phyloP scores from a whole-genome alignment of 1,140 invertebrate genomes.

The Acyrthosiphon pisum region DNA sequence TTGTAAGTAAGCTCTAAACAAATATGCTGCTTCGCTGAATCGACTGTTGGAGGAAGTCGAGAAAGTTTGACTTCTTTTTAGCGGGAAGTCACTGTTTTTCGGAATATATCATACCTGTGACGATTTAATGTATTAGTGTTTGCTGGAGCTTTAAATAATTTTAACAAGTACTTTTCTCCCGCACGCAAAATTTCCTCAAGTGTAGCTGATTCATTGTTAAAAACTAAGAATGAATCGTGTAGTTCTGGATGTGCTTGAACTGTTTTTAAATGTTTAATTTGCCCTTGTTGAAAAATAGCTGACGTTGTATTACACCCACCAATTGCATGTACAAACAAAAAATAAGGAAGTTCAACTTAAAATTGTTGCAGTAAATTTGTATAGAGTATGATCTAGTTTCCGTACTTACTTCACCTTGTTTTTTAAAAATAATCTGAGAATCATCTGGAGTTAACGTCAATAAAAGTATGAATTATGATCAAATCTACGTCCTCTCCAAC shows the following conservation, averaged over 20 bases:
- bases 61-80: too few species aligned
- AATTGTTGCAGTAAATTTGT: not conserved
- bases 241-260: slow-evolving; percentile 27
- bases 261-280: slow-evolving; percentile 41
- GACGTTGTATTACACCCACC: slow-evolving; percentile 59
- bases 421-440: not conserved
- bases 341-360: slow-evolving; percentile 22
- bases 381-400: not conserved
- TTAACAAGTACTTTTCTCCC: too few species aligned
- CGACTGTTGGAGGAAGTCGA: too few species aligned
- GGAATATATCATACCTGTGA: too few species aligned
- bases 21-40: too few species aligned
- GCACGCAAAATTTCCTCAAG: not conserved
- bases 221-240: slow-evolving; percentile 25
- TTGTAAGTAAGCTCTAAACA: too few species aligned
- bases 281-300: slow-evolving; percentile 58
- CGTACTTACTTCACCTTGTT: not conserved
- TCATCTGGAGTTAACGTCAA: not conserved
- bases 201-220: slow-evolving; percentile 35
- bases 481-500: too few species aligned
- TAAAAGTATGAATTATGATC: too few species aligned
- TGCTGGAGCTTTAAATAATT: too few species aligned
- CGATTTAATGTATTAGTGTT: too few species aligned
- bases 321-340: slow-evolving; percentile 59
- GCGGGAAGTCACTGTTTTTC: too few species aligned